phyloP scores from a whole-genome alignment of 2,113 vertebrate genomes.

The Rhabdornis inornatus region DNA sequence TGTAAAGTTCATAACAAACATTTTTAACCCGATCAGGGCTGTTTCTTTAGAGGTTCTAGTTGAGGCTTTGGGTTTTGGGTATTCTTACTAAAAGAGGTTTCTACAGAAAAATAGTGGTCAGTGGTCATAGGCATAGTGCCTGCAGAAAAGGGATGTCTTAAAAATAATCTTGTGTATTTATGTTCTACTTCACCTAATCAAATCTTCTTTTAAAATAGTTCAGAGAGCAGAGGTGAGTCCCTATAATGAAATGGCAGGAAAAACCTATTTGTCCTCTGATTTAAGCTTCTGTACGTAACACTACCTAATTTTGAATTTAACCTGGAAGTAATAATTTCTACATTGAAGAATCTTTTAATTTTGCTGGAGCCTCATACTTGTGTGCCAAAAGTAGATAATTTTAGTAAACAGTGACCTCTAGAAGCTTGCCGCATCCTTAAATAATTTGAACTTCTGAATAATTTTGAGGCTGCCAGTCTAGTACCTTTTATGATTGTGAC shows the following conservation, averaged over 20 bases:
- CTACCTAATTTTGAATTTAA: neutral
- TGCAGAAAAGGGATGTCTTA: neutral
- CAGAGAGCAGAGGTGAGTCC: neutral
- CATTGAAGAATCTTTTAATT: neutral
- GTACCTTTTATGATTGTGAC: neutral
- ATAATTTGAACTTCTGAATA: neutral
- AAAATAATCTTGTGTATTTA: neutral
- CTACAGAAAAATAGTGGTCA: neutral
- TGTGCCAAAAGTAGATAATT: neutral
- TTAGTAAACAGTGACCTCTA: neutral
- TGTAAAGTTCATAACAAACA: neutral
- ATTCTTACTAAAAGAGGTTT: neutral
- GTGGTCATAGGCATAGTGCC: neutral
- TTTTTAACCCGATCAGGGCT: neutral
- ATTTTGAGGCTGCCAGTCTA: neutral
- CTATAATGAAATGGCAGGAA: neutral
- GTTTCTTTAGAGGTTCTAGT: neutral
- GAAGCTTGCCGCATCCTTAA: constrained; percentile 6
- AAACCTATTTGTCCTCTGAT: neutral
- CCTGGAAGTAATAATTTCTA: neutral
- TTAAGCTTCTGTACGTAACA: neutral
- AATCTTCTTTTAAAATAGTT: neutral
- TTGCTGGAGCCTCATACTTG: neutral
- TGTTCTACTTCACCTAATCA: neutral
- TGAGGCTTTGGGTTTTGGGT: neutral